Evolutionary conservation across 2,888 invertebrate species (phyloP).

Genomic region (Nebria brevicollis): DNA sequence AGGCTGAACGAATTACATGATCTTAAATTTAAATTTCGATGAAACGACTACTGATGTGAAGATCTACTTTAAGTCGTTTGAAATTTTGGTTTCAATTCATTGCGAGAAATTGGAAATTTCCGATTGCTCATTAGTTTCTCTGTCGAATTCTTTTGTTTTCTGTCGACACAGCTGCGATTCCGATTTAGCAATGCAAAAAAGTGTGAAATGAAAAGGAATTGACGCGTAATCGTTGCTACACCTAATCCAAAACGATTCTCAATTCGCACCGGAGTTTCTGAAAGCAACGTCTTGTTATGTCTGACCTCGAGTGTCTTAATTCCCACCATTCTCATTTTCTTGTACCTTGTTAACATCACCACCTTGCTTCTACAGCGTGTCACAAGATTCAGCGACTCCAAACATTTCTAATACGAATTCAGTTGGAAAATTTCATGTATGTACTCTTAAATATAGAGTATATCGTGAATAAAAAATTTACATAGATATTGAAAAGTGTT

Average conservation of each 20-base stretch:
- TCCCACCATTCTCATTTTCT: background rate
- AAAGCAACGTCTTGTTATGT: background rate
- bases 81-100: background rate
- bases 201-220: constrained; percentile 2
- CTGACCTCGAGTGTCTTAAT: background rate
- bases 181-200: background rate
- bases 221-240: background rate
- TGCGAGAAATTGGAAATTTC: background rate
- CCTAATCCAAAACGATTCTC: background rate
- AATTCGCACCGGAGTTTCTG: background rate
- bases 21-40: no score
- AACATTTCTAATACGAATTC: background rate
- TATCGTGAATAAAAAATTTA: background rate
- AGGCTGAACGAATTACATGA: no score
- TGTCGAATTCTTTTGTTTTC: background rate
- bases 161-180: background rate
- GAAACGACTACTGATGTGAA: background rate
- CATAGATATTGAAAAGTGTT: constrained; percentile 18
- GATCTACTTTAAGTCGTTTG: background rate
- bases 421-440: no score
- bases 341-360: constrained; percentile 5
- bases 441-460: no score
- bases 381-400: background rate
- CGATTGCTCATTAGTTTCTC: background rate
- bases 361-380: background rate